Base-by-base conservation (phyloP, 2,797 vertebrate genomes). In the Chromis chromis region DNA sequence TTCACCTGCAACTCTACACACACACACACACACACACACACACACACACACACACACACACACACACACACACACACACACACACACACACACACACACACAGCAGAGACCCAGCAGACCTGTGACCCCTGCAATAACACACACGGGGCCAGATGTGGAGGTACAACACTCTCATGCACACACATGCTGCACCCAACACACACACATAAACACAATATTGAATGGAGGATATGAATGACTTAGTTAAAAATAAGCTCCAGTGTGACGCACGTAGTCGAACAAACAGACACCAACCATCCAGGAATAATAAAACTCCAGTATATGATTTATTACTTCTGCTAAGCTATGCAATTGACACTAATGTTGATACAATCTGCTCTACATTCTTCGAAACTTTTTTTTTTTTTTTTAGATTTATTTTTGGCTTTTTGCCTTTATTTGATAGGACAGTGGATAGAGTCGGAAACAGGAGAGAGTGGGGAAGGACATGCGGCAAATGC, bases 1-100 rank as follows among this genome's bases (percentile, higher is more conserved):
- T 90, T 91, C 93, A 93, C 93, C 91, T 93, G 93, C 91, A 91
- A 79, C 79, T 87, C 55, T 17, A 44, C 25, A 21, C 54, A 54
- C 44, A 74, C 64, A 67, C 62, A 83, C 69, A 61, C 60, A 66
- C 44, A 44, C 75, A 62, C 12, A 39, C 61, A 62, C 24, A 70
- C 42, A 44, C 42, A 31, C 25, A 21, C 54, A 54, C 42, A 74
- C 64, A 67, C 62, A 68, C 66, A 70, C 54, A 53, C 59, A 67
- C 46, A 62, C 44, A 40, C 39, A 40, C 39, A 40, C 42, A 44
- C 42, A 65, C 61, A 24, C 55, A 42, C 56, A 52, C 36, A 72
- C 70, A 56, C 65, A 50, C 64, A 61, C 44, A 83, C 69, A 61
- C 60, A 66, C 44, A 44, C 75, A 62, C 12, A 39, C 61, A 62